Evolutionary conservation across 35 echinoderm and acorn worm genomes (phyloP).

Genomic region (Stichopus chloronotus): DNA sequence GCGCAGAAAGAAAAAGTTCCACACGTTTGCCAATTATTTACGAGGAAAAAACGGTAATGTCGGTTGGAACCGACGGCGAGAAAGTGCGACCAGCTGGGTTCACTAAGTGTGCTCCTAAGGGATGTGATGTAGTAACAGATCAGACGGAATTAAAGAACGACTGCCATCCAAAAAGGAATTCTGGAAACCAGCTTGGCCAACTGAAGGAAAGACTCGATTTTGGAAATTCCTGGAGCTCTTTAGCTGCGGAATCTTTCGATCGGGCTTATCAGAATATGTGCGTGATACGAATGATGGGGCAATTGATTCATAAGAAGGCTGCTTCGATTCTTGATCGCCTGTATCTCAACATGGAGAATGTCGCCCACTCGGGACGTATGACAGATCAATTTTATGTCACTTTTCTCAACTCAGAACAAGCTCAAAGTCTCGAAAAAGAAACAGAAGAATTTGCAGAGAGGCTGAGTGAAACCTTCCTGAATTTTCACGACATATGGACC

Average conservation of each 20-base stretch:
- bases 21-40: neutral
- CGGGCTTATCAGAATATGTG: constrained; percentile 22
- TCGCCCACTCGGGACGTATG: neutral
- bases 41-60: neutral
- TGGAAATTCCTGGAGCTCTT: neutral
- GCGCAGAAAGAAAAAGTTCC: neutral
- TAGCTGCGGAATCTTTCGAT: neutral
- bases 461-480: constrained; percentile 1
- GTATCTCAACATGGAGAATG: neutral
- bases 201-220: neutral
- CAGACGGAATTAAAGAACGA: neutral
- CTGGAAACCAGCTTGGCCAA: neutral
- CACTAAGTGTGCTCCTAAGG: neutral
- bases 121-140: neutral
- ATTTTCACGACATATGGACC: constrained; percentile 13
- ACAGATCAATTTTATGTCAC: neutral
- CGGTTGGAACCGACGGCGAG: neutral
- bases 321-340: neutral
- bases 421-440: neutral
- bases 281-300: neutral
- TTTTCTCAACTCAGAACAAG: constrained; percentile 24
- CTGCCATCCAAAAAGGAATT: neutral
- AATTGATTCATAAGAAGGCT: constrained; percentile 35
- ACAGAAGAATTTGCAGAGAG: neutral
- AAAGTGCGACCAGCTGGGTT: neutral